Percentiles rank a stretch among this genome's conserved stretches.
Conservation (phyloP, 2,888 invertebrate species). For the Caenorhabditis macrosperma region DNA sequence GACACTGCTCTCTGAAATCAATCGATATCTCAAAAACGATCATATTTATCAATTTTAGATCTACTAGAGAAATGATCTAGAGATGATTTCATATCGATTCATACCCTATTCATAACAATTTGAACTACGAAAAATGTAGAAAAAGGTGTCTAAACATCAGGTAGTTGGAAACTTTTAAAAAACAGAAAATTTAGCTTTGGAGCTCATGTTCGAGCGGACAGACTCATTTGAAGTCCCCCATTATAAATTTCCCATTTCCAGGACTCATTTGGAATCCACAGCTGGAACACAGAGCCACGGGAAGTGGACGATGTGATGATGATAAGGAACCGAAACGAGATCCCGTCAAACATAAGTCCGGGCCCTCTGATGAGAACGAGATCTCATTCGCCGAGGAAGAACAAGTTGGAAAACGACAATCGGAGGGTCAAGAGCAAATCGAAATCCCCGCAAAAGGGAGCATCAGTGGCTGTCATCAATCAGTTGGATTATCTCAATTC, state of each 20-base stretch:
- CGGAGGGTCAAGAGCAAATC: constrained; percentile 62
- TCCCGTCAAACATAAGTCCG: not conserved
- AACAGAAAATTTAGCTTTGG: constrained; percentile 1
- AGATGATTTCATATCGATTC: too few species aligned
- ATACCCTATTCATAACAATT: too few species aligned
- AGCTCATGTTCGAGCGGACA: too few species aligned
- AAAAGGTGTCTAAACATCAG: too few species aligned
- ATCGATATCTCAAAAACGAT: too few species aligned
- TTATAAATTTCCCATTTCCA: constrained; percentile 29
- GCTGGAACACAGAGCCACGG: constrained; percentile 71
- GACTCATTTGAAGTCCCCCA: too few species aligned
- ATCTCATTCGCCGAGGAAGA: constrained; percentile 63
- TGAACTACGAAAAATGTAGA: too few species aligned
- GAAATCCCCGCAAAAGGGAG: constrained; percentile 65
- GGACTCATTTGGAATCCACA: constrained; percentile 70
- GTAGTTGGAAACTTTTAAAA: too few species aligned
- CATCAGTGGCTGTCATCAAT: constrained; percentile 61
- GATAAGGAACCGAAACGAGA: not conserved
- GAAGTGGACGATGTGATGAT: constrained; percentile 40
- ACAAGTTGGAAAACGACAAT: constrained; percentile 25
- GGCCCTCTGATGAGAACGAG: constrained; percentile 59
- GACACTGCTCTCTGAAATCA: too few species aligned
- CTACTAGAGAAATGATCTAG: too few species aligned
- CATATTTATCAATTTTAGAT: too few species aligned
- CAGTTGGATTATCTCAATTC: constrained; percentile 77